Evolutionary conservation across 2,113 vertebrate genomes (phyloP).

Genomic region (Myrmecophaga tridactyla): DNA sequence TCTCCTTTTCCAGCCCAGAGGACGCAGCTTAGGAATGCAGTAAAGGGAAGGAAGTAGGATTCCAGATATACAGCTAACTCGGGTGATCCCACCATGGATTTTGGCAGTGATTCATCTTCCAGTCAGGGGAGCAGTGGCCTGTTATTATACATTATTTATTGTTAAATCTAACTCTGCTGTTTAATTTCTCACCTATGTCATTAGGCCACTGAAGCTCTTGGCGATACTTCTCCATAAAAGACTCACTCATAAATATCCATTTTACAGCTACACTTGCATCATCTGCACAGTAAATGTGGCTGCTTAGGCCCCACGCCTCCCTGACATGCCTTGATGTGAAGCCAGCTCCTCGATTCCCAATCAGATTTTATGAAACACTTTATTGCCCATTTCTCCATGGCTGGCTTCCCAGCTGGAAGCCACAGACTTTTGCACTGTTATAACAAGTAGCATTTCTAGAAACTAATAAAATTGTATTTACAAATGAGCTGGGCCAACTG

Average conservation of each 20-base stretch:
- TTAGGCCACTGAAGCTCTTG: not conserved
- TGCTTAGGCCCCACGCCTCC: not conserved
- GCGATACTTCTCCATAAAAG: not conserved
- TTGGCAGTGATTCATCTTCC: not conserved
- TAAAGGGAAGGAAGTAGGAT: rapidly evolving
- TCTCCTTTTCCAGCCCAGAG: not conserved
- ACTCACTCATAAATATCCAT: not conserved
- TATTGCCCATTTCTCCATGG: not conserved
- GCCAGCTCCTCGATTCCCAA: not conserved
- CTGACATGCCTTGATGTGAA: not conserved
- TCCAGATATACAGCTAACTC: no score
- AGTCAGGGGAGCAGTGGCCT: not conserved
- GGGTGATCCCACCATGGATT: rapidly evolving
- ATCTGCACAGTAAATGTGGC: not conserved
- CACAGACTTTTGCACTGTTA: not conserved
- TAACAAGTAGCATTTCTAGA: not conserved
- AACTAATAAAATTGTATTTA: not conserved
- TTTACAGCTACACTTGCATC: not conserved
- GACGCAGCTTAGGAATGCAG: no score
- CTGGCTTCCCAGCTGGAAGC: not conserved
- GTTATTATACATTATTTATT: not conserved
- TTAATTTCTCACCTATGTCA: not conserved
- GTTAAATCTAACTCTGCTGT: not conserved
- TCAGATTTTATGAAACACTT: not conserved
- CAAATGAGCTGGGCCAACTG: not conserved